phyloP scores from a whole-genome alignment of 2,797 vertebrate genomes.

The Premnoplex brunnescens region DNA sequence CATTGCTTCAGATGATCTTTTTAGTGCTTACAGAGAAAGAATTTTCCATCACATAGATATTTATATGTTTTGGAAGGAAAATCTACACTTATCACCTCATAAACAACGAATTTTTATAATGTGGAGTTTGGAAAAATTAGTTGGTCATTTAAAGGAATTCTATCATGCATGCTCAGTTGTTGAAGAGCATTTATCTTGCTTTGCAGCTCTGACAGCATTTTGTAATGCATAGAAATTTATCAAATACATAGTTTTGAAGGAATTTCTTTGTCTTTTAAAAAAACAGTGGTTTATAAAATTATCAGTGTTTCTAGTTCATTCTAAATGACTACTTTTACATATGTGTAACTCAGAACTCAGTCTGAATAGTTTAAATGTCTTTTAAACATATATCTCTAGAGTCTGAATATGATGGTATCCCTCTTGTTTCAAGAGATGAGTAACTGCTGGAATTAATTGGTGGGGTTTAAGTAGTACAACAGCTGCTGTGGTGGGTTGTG shows the following conservation, averaged over 20 bases:
- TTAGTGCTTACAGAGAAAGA: background rate
- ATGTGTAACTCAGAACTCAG: background rate
- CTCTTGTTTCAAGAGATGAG: background rate
- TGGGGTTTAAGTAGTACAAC: accelerated
- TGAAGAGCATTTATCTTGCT: background rate
- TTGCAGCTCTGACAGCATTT: background rate
- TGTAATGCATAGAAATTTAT: background rate
- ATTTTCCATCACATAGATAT: background rate
- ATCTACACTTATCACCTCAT: background rate
- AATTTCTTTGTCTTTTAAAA: background rate
- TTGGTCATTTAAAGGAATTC: background rate
- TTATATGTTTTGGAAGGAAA: background rate
- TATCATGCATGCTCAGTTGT: background rate
- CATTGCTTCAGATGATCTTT: background rate
- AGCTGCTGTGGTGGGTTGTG: background rate
- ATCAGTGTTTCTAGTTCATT: background rate
- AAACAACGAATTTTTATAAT: background rate
- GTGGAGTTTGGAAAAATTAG: background rate
- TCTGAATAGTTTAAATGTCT: background rate
- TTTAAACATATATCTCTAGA: background rate
- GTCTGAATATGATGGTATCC: background rate
- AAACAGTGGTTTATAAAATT: background rate
- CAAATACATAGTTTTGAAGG: background rate
- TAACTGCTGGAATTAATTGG: background rate
- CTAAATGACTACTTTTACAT: background rate